Conservation (phyloP, 2,797 vertebrate genomes). For the Xenopus petersii region DNA sequence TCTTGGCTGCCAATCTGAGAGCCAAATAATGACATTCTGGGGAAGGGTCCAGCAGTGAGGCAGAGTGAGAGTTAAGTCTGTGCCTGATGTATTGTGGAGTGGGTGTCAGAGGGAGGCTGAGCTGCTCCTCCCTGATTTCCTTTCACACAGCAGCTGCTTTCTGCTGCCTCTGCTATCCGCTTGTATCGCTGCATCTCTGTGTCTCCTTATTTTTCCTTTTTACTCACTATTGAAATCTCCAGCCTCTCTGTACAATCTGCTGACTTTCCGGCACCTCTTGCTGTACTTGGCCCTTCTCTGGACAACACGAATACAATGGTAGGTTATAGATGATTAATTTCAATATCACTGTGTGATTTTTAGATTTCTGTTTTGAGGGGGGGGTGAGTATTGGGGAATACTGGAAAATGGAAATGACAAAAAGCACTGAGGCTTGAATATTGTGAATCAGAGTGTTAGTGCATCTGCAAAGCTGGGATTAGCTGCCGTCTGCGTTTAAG, state of each 20-base stretch:
- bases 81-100: slow-evolving; percentile 45
- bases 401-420: neutral
- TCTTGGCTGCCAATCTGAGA: neutral
- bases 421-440: neutral
- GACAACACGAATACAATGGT: slow-evolving; percentile 47
- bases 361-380: neutral
- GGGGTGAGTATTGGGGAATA: neutral
- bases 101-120: slow-evolving; percentile 44
- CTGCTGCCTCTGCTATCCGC: slow-evolving; percentile 39
- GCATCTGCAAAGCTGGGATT: slow-evolving; percentile 43
- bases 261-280: slow-evolving; percentile 17
- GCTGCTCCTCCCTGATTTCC: slow-evolving; percentile 51
- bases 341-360: slow-evolving; percentile 9
- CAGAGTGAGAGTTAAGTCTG: slow-evolving; percentile 46
- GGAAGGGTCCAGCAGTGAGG: neutral
- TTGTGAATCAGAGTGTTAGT: slow-evolving; percentile 36
- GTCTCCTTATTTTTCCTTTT: slow-evolving; percentile 25
- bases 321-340: slow-evolving; percentile 44
- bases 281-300: slow-evolving; percentile 30
- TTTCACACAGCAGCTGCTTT: slow-evolving; percentile 44
- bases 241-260: slow-evolving; percentile 25
- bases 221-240: slow-evolving; percentile 9
- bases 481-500: slow-evolving; percentile 44
- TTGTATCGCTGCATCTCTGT: slow-evolving; percentile 33
- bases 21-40: neutral